A percentile compares a stretch with the other conserved stretches of the same genome.
phyloP scores from a whole-genome alignment of 2,113 vertebrate genomes.

The Sylvilagus bachmani region DNA sequence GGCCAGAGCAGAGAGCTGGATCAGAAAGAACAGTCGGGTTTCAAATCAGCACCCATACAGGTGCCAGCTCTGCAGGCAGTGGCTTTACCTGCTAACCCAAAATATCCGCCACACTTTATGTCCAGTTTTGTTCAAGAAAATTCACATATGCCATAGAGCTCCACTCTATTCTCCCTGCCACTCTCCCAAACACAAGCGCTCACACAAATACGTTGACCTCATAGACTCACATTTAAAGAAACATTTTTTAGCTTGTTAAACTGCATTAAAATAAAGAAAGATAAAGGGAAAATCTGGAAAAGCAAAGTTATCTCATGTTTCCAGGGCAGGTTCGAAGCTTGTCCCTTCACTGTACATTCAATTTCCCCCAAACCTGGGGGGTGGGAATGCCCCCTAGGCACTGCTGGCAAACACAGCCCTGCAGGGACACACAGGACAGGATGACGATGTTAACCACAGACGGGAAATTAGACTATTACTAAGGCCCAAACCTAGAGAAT shows the following conservation, averaged over 20 bases:
- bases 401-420: not conserved
- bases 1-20: too few species aligned
- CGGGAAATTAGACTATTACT: not conserved
- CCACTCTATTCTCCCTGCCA: not conserved
- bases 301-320: constrained; percentile 23
- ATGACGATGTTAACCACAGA: not conserved
- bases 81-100: not conserved
- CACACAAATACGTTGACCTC: not conserved
- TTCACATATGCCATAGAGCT: not conserved
- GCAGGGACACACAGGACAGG: not conserved
- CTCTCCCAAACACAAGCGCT: not conserved
- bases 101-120: too few species aligned
- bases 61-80: too few species aligned
- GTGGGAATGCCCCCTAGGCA: not conserved
- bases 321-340: not conserved
- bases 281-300: constrained; percentile 35
- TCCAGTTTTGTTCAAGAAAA: constrained; percentile 1
- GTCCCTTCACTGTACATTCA: not conserved
- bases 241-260: constrained; percentile 44
- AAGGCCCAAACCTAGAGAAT: not conserved
- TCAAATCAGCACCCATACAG: too few species aligned
- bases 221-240: constrained; percentile 5
- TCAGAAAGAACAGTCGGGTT: too few species aligned
- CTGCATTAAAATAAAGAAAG: not conserved
- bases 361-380: constrained; percentile 9